Percentiles rank a stretch among this genome's conserved stretches.
Conservation (phyloP, 2,888 invertebrate species). For the Hemaris fuciformis region DNA sequence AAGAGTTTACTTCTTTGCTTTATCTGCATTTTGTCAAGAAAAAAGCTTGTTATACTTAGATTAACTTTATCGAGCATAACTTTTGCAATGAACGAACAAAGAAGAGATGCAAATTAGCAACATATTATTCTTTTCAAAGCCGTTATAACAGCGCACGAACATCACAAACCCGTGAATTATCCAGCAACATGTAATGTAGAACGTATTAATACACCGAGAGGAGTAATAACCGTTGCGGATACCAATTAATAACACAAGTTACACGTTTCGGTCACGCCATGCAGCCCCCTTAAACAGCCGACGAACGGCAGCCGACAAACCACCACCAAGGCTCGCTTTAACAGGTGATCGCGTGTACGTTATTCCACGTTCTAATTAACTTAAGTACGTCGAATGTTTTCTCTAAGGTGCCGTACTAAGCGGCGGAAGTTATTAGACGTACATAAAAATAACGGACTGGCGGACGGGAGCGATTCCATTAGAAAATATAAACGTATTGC, state of each 20-base stretch:
- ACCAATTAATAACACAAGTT: constrained; percentile 50
- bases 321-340: constrained; percentile 14
- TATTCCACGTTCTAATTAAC: constrained; percentile 37
- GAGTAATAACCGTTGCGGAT: constrained; percentile 40
- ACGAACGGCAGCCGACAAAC: constrained; percentile 14
- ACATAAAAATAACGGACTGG: constrained; percentile 1
- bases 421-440: background rate
- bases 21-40: too few relatives aligned
- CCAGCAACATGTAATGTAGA: background rate
- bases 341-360: constrained; percentile 37
- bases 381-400: constrained; percentile 14
- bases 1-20: too few relatives aligned
- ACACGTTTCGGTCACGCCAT: constrained; percentile 47
- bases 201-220: constrained; percentile 11
- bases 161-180: background rate
- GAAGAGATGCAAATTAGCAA: background rate
- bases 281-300: constrained; percentile 14
- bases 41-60: background rate
- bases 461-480: background rate
- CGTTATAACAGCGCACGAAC: background rate
- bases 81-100: background rate
- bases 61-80: background rate
- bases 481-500: background rate
- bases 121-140: background rate
- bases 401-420: constrained; percentile 4